phyloP scores from a whole-genome alignment of 2,888 invertebrate genomes.

The Stenchaetothrips biformis region DNA sequence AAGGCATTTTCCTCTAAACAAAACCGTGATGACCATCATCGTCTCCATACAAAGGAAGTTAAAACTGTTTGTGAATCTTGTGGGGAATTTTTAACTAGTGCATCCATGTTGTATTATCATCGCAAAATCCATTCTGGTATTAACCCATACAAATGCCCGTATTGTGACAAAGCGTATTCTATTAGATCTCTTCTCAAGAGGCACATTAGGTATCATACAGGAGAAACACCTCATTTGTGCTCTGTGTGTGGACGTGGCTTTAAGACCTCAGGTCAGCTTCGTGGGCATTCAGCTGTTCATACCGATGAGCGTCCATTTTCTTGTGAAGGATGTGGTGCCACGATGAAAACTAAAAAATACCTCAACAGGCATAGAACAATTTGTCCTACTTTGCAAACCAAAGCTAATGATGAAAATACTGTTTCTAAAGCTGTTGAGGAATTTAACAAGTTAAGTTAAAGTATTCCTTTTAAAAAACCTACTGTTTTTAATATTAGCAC shows the following conservation, averaged over 20 bases:
- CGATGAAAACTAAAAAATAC: constrained; percentile 5
- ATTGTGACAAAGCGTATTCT: constrained; percentile 1
- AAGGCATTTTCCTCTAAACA: background rate
- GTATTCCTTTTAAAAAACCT: too few relatives aligned
- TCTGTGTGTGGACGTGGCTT: background rate
- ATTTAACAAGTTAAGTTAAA: too few relatives aligned
- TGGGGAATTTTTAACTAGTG: background rate
- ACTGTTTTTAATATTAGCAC: too few relatives aligned
- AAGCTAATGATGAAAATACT: background rate
- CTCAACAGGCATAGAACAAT: background rate
- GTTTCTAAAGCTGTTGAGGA: too few relatives aligned
- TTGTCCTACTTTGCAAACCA: background rate
- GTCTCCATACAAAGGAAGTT: background rate
- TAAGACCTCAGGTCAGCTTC: background rate
- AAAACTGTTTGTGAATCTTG: constrained; percentile 14
- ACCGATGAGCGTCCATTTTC: background rate
- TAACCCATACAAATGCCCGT: constrained; percentile 1
- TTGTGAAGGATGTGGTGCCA: constrained; percentile 1
- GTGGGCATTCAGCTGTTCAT: background rate
- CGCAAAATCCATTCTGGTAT: constrained; percentile 3
- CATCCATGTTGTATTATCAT: constrained; percentile 4
- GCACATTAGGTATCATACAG: background rate
- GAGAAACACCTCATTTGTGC: background rate
- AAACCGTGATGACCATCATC: constrained; percentile 7
- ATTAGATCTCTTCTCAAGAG: background rate